Evolutionary conservation across 2,888 invertebrate species (phyloP), one percentile per base, ranked within the genome.

Genomic region (Ophion ellenae): DNA sequence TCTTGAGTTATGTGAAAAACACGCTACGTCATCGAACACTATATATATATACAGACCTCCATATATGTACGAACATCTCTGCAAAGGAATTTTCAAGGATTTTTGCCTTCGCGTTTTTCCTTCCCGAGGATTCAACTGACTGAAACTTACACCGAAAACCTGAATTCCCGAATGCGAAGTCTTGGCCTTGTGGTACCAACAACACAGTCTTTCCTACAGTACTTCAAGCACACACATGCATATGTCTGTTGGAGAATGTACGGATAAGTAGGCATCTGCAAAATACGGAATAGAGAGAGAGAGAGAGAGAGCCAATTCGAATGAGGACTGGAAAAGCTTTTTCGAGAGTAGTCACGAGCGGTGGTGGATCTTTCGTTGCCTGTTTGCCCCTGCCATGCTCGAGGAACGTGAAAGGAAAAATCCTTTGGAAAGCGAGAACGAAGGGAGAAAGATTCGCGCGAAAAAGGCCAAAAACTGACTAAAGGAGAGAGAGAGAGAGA

Each of bases 31-130:
- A 78, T 83, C 74, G 73, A 66, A 64, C 61, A 36, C 28, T 45
- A 64, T 24, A 80, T 66, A 71, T 66, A 32, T 47, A n/a, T 28
- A 40, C 4, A 67, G 40, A 63, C 20, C 10, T 11, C 53, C 61
- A 14, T n/a, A 45, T 59, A 73, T 59, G 61, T 28, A 57, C 20
- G 80, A 83, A 82, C 67, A 82, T 81, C 57, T 64, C 57, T 64
- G 73, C 64, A 74, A 71, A 77, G 53, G 71, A 82, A 81, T 86
- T 78, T 87, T 82, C 77, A 71, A 86, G 81, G 59, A 83, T 87
- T 75, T 82, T 57, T 70, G 69, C 73, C 32, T 63, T 14, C n/a
- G 57, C 32, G 63, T 78, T 81, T 86, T 81, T 81, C 74, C 36
- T 24, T 32, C 40, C 32, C 20, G 28, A 14, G 28, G 32, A 47